Evolutionary conservation across 1,140 invertebrate species (phyloP).

Genomic region (Holotrichia oblita): DNA sequence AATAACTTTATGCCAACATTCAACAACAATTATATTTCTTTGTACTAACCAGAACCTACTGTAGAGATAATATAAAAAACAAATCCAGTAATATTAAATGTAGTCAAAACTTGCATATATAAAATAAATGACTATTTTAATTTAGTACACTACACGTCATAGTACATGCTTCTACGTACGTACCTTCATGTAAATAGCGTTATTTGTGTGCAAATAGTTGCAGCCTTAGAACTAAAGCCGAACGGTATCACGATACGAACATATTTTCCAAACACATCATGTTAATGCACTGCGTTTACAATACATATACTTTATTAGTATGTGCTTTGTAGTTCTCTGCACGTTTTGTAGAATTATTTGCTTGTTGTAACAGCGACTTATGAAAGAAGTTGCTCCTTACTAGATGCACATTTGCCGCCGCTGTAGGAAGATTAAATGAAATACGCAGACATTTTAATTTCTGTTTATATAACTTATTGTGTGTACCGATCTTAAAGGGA

Average conservation of each 20-base stretch:
- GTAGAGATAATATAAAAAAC: too few species aligned
- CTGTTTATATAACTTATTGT: not conserved
- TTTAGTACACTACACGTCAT: too few species aligned
- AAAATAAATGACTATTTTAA: too few species aligned
- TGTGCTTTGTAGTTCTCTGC: not conserved
- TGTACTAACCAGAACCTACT: too few species aligned
- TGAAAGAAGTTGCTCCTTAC: not conserved
- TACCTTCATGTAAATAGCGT: not conserved
- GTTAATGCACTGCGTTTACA: slow-evolving; percentile 1
- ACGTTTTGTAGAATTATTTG: not conserved
- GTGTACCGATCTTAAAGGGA: not conserved
- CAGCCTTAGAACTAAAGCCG: not conserved
- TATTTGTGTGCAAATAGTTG: not conserved
- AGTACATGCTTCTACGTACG: not conserved
- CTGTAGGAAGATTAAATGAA: not conserved
- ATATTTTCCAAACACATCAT: not conserved
- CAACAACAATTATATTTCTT: too few species aligned
- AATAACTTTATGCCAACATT: too few species aligned
- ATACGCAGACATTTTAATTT: not conserved
- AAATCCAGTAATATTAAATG: too few species aligned
- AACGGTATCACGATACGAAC: slow-evolving; percentile 2
- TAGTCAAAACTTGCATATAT: too few species aligned
- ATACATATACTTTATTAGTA: slow-evolving; percentile 1
- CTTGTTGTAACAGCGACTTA: not conserved
- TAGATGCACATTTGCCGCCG: not conserved